These are phyloP conservation scores for Hylaeus anthracinus DNA, from an alignment of 1,140 invertebrate species.

Conservation along the genomic window DNA sequence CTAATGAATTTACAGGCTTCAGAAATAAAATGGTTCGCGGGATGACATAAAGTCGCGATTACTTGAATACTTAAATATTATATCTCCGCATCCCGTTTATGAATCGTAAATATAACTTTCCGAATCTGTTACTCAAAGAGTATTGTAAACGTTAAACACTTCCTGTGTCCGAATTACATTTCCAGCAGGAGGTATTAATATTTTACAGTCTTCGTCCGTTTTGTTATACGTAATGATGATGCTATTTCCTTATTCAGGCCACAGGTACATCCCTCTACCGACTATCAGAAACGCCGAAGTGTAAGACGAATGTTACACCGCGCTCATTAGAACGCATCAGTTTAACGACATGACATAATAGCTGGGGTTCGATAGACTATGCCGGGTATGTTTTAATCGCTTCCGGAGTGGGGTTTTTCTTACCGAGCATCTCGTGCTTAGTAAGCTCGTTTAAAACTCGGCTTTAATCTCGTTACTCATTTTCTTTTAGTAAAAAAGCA, in stretches of 20 bases:
- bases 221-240: neutral
- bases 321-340: slow-evolving; percentile 14
- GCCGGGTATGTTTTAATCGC: slow-evolving; percentile 1
- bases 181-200: neutral
- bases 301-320: neutral
- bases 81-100: too few species aligned
- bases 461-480: neutral
- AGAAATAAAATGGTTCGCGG: too few species aligned
- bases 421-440: neutral
- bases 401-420: neutral
- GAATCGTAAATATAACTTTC: neutral
- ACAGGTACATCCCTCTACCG: neutral
- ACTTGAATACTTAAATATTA: too few species aligned
- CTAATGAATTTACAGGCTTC: too few species aligned
- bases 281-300: neutral
- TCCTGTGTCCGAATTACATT: neutral
- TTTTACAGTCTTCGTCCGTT: neutral
- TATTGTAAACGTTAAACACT: neutral
- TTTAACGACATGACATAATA: slow-evolving; percentile 19
- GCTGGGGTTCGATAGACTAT: slow-evolving; percentile 6
- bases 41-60: too few species aligned
- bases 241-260: neutral
- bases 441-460: slow-evolving; percentile 9
- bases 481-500: neutral
- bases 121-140: too few species aligned